Conservation (phyloP, 2,113 vertebrate species). For the Archocentrus centrarchus region DNA sequence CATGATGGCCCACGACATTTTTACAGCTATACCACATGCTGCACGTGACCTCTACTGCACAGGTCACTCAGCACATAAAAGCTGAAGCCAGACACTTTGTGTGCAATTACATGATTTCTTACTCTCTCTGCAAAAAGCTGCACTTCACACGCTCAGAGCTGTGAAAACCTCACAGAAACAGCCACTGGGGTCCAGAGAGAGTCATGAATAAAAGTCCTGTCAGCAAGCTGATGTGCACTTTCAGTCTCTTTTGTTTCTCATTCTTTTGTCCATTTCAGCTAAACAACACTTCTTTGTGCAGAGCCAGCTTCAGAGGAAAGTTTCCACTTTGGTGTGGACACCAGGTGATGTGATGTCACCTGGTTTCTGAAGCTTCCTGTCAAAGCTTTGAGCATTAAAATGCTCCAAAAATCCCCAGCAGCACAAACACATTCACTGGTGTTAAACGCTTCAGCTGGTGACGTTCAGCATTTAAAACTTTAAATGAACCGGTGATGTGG, state of each 20-base stretch:
- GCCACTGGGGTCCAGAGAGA: no score
- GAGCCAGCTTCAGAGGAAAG: background rate
- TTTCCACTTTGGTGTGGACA: background rate
- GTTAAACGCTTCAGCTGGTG: background rate
- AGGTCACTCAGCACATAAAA: background rate
- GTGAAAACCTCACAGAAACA: background rate
- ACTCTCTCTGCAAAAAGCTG: background rate
- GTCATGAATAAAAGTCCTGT: background rate
- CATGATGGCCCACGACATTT: rapidly evolving
- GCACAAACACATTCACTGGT: rapidly evolving
- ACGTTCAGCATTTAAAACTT: background rate
- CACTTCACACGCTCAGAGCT: background rate
- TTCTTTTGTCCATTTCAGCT: background rate
- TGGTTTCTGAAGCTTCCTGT: background rate
- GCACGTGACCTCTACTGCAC: background rate
- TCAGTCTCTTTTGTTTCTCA: background rate
- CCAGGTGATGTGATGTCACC: background rate
- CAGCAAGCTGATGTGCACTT: background rate
- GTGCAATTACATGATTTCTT: background rate
- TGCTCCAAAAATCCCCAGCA: background rate
- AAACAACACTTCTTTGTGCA: background rate
- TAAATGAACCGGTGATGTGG: rapidly evolving
- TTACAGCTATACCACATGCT: background rate
- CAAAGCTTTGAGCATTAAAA: background rate
- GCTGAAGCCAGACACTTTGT: rapidly evolving